Evolutionary conservation across 2,888 invertebrate species (phyloP).

Genomic region (Mechanitis messenoides): DNA sequence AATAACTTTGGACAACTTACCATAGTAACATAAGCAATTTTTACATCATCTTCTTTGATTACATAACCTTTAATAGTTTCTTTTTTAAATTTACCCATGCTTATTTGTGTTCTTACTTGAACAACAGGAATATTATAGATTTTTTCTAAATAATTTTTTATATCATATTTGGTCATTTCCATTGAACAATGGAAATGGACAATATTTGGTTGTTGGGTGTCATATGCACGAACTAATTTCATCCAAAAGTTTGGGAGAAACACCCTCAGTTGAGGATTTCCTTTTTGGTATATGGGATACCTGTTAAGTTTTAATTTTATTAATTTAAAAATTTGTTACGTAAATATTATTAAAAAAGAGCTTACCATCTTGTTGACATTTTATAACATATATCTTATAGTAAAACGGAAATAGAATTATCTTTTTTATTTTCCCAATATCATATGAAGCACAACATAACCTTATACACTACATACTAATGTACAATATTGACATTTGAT

Average conservation of each 20-base stretch:
- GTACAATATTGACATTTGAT: too few relatives aligned
- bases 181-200: slow-evolving; percentile 94
- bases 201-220: slow-evolving; percentile 84
- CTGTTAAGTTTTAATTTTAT: slow-evolving; percentile 57
- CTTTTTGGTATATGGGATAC: slow-evolving; percentile 93
- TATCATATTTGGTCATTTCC: slow-evolving; percentile 94
- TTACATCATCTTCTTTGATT: slow-evolving; percentile 88
- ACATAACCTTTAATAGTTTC: slow-evolving; percentile 80
- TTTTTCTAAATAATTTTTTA: slow-evolving; percentile 95
- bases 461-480: too few relatives aligned
- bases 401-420: too few relatives aligned
- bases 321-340: not conserved
- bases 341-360: not conserved
- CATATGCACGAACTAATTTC: slow-evolving; percentile 86
- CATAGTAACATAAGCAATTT: slow-evolving; percentile 86
- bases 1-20: slow-evolving; percentile 62
- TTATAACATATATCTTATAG: not conserved
- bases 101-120: slow-evolving; percentile 85
- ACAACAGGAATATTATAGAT: slow-evolving; percentile 92
- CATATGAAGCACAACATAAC: too few relatives aligned
- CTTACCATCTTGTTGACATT: slow-evolving; percentile 66
- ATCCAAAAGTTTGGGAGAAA: slow-evolving; percentile 98
- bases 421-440: too few relatives aligned
- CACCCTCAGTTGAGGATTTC: slow-evolving; percentile 94
- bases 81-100: slow-evolving; percentile 80